These are phyloP conservation scores for Andrena hattorfiana DNA, from an alignment of 2,888 invertebrate species.

Conservation along the genomic window DNA sequence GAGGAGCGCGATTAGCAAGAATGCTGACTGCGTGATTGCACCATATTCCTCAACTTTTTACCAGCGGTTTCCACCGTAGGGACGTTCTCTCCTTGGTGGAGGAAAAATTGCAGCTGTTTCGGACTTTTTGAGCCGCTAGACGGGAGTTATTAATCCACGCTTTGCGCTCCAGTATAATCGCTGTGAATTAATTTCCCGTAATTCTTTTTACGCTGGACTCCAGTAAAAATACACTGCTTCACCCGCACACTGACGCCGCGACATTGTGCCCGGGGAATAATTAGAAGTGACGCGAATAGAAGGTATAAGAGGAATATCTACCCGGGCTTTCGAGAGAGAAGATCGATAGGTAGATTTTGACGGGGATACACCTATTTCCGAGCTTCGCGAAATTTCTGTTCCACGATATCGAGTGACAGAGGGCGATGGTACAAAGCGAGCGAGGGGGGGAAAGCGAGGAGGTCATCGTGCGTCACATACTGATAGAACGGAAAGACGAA, in stretches of 20 bases:
- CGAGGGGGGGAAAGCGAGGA: conserved; percentile 13
- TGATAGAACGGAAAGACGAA: conserved; percentile 75
- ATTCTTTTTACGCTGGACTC: not conserved
- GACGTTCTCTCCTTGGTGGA: conserved; percentile 1
- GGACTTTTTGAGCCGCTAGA: conserved; percentile 30
- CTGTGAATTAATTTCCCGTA: conserved; percentile 25
- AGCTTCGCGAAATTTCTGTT: conserved; percentile 2
- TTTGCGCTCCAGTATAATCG: conserved; percentile 37
- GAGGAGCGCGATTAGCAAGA: conserved; percentile 24
- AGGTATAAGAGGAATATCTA: too few relatives aligned
- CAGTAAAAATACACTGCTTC: conserved; percentile 14
- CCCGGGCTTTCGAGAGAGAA: not conserved
- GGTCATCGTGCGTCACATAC: conserved; percentile 71
- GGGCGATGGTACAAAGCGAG: conserved; percentile 12
- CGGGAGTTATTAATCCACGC: conserved; percentile 40
- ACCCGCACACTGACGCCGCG: not conserved
- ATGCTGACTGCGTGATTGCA: conserved; percentile 22
- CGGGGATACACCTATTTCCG: not conserved
- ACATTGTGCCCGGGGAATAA: conserved; percentile 10
- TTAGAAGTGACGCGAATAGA: not conserved
- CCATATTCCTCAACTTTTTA: conserved; percentile 3
- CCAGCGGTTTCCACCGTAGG: not conserved
- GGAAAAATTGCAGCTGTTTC: conserved; percentile 17
- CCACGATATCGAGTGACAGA: not conserved
- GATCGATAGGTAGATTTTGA: not conserved